phyloP scores from a whole-genome alignment of 2,113 vertebrate genomes.

The Ia io region DNA sequence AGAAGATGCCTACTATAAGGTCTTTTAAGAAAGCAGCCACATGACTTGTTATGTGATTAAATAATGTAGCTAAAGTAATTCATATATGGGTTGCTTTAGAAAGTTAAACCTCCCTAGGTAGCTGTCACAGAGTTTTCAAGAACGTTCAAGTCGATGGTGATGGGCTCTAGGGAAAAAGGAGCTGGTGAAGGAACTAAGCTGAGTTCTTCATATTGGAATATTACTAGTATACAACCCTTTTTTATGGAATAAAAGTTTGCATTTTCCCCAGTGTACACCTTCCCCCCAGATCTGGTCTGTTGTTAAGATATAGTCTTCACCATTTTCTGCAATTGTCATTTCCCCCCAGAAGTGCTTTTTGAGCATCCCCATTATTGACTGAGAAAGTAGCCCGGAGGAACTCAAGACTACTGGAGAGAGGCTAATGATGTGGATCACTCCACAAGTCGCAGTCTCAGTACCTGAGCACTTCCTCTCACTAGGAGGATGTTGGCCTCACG shows the following conservation, averaged over 20 bases:
- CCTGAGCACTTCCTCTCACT: neutral
- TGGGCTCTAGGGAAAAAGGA: neutral
- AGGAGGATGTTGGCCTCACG: neutral
- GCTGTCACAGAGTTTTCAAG: constrained; percentile 1
- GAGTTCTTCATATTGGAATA: neutral
- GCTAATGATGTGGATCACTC: neutral
- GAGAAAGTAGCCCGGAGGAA: neutral
- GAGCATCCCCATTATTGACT: neutral
- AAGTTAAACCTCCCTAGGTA: neutral
- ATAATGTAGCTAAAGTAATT: neutral
- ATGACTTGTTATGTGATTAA: neutral
- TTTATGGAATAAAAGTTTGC: constrained; percentile 5
- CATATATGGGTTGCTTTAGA: neutral
- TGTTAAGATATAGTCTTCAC: neutral
- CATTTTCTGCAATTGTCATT: neutral
- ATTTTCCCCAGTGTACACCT: neutral
- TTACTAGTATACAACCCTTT: neutral
- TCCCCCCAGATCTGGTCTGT: neutral
- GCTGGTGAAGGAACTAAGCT: neutral
- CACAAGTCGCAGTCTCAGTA: neutral
- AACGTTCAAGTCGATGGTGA: neutral
- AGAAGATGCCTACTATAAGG: neutral
- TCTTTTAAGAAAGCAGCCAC: constrained; percentile 15
- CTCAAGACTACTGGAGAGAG: neutral
- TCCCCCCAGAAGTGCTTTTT: neutral